Conservation (phyloP, 2,888 invertebrate species). For the Parnassius mnemosyne region DNA sequence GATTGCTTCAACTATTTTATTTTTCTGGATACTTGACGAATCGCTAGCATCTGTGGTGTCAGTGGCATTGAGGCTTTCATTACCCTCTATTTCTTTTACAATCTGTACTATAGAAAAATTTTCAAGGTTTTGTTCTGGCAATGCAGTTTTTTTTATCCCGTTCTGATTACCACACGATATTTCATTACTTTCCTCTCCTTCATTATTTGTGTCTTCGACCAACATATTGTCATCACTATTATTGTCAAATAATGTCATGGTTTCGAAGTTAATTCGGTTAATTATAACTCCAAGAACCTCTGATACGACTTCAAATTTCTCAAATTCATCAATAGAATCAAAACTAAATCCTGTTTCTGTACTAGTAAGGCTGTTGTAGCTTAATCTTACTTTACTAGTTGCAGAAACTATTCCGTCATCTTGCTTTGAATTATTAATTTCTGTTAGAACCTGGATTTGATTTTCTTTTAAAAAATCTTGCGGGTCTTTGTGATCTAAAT, state of each 20-base stretch:
- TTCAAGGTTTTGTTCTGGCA: background rate
- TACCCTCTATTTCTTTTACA: slow-evolving; percentile 52
- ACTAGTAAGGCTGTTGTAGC: slow-evolving; percentile 46
- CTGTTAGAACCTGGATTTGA: slow-evolving; percentile 5
- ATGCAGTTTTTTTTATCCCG: background rate
- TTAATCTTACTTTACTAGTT: slow-evolving; percentile 23
- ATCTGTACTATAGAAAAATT: slow-evolving; percentile 20
- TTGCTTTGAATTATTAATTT: background rate
- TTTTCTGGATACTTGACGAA: slow-evolving; percentile 38
- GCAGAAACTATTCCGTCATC: slow-evolving; percentile 5
- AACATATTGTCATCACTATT: background rate
- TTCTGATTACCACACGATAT: background rate
- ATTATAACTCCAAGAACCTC: slow-evolving; percentile 54
- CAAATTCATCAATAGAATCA: slow-evolving; percentile 69
- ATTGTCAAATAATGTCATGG: background rate
- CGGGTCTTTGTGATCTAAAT: background rate
- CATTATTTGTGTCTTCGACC: background rate
- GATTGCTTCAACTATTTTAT: slow-evolving; percentile 60
- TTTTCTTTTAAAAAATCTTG: background rate
- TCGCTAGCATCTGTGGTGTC: slow-evolving; percentile 52
- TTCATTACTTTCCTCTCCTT: background rate
- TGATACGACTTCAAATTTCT: slow-evolving; percentile 60
- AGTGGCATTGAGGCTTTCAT: slow-evolving; percentile 47
- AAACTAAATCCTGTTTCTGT: slow-evolving; percentile 52
- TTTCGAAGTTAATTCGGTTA: slow-evolving; percentile 44